phyloP scores from a whole-genome alignment of 2,888 invertebrate species.

The Rhamnusium bicolor region DNA sequence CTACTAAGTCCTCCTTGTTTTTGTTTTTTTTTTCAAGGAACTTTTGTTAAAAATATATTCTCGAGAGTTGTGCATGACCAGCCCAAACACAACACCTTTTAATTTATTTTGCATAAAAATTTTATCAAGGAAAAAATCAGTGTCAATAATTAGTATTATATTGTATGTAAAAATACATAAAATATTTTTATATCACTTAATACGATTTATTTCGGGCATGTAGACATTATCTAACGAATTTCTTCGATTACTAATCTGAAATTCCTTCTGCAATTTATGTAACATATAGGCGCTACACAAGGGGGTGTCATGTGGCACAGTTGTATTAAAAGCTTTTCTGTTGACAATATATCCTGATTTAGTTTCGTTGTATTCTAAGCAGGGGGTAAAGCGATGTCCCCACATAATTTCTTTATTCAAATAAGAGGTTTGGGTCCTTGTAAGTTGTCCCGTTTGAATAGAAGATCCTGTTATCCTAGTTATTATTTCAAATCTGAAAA shows the following conservation, averaged over 20 bases:
- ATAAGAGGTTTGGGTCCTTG: slow-evolving; percentile 83
- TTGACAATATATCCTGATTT: slow-evolving; percentile 76
- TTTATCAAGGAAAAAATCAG: too few relatives aligned
- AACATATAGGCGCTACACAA: slow-evolving; percentile 88
- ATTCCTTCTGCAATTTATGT: slow-evolving; percentile 76
- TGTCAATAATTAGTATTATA: too few relatives aligned
- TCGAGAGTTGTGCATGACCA: too few relatives aligned
- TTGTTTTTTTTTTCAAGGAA: too few relatives aligned
- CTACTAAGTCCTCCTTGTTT: too few relatives aligned
- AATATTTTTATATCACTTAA: neutral
- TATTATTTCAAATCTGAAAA: slow-evolving; percentile 82
- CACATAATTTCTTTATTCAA: slow-evolving; percentile 84
- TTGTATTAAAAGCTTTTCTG: slow-evolving; percentile 76
- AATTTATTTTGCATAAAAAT: too few relatives aligned
- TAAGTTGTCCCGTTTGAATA: slow-evolving; percentile 81
- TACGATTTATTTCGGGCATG: neutral
- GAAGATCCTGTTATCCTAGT: slow-evolving; percentile 86
- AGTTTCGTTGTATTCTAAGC: slow-evolving; percentile 73
- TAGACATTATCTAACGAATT: neutral
- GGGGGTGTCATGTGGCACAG: slow-evolving; percentile 81
- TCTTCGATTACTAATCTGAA: slow-evolving; percentile 10
- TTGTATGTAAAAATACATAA: neutral
- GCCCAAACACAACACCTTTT: too few relatives aligned
- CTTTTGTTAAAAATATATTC: too few relatives aligned
- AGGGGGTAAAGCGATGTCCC: slow-evolving; percentile 82